phyloP scores from a whole-genome alignment of 2,888 invertebrate genomes.

The Saturnia japonica region DNA sequence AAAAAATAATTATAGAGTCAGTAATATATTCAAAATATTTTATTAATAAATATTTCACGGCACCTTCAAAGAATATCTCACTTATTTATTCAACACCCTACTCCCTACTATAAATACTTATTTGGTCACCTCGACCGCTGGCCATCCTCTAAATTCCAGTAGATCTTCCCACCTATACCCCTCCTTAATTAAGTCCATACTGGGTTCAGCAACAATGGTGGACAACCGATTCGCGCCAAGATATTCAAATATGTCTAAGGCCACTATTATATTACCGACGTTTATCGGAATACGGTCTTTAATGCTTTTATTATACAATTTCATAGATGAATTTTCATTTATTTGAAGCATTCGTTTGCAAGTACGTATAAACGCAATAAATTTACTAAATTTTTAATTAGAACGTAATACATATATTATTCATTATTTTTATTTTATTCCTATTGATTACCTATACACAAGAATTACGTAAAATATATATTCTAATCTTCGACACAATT shows the following conservation, averaged over 20 bases:
- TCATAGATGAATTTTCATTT: neutral
- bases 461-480: too few species aligned
- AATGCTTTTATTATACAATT: conserved; percentile 11
- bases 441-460: too few species aligned
- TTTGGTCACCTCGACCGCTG: conserved; percentile 29
- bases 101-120: conserved; percentile 24
- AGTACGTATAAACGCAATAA: neutral
- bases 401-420: neutral
- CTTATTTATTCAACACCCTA: conserved; percentile 21
- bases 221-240: conserved; percentile 72
- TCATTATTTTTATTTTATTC: neutral
- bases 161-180: conserved; percentile 73
- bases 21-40: conserved; percentile 10
- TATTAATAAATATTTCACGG: conserved; percentile 18
- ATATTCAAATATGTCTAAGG: conserved; percentile 81
- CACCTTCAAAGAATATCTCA: conserved; percentile 19
- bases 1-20: neutral
- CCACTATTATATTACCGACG: conserved; percentile 69
- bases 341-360: neutral
- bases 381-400: neutral
- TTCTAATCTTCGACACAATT: too few species aligned
- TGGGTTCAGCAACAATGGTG: conserved; percentile 75
- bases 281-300: conserved; percentile 49
- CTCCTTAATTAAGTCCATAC: conserved; percentile 81
- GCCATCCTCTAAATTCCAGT: conserved; percentile 70